Conservation (phyloP, 2,113 vertebrate genomes). For the Planiliza haematocheilus region DNA sequence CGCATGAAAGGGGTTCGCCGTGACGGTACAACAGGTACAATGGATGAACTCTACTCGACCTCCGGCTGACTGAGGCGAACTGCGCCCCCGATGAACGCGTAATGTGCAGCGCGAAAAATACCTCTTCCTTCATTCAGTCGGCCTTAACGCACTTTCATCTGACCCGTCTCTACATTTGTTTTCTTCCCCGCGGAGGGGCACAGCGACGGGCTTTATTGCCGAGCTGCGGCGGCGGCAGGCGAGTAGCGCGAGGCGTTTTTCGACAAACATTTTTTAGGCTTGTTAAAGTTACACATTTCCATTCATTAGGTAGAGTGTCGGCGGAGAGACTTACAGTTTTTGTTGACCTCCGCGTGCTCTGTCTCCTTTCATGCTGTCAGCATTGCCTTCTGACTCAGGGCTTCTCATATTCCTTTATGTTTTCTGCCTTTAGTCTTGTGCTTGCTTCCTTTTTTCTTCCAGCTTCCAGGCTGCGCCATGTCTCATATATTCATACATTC, state of each 20-base stretch:
- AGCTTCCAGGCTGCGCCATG: background rate
- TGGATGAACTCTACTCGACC: too few relatives aligned
- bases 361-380: background rate
- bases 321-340: background rate
- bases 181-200: constrained; percentile 1
- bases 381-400: background rate
- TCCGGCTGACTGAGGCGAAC: too few relatives aligned
- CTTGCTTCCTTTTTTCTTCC: background rate
- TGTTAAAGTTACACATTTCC: background rate
- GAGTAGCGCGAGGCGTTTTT: background rate
- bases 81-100: too few relatives aligned
- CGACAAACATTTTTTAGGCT: background rate
- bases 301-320: background rate
- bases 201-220: constrained; percentile 10
- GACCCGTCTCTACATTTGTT: constrained; percentile 21
- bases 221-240: constrained; percentile 13
- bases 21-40: too few relatives aligned
- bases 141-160: background rate
- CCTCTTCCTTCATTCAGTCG: background rate
- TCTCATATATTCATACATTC: background rate
- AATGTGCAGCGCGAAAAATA: background rate
- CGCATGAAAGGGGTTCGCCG: too few relatives aligned
- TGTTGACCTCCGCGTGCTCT: background rate
- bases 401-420: background rate
- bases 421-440: background rate